These are phyloP conservation scores for Neodiprion lecontei DNA, from an alignment of 1,140 invertebrate genomes.

Conservation along the genomic window DNA sequence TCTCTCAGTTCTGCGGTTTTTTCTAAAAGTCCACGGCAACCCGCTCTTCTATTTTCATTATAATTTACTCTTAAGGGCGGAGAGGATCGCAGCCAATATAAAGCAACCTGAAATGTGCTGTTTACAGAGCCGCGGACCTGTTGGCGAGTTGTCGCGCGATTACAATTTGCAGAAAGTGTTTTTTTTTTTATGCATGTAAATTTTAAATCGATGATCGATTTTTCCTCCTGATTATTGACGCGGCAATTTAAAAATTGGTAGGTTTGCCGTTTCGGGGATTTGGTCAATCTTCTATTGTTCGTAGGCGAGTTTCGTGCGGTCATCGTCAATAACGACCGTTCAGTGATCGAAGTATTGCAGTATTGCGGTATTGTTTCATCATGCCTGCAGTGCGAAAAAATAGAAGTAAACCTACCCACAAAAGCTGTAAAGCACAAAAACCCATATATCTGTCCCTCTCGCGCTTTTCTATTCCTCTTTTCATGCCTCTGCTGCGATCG, in stretches of 20 bases:
- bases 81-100: background rate
- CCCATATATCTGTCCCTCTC: background rate
- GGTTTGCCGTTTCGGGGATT: too few relatives aligned
- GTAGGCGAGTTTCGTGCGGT: too few relatives aligned
- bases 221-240: too few relatives aligned
- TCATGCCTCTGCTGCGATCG: too few relatives aligned
- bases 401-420: background rate
- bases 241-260: too few relatives aligned
- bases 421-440: conserved; percentile 1
- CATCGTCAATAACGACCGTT: too few relatives aligned
- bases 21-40: background rate
- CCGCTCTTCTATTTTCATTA: background rate
- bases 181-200: too few relatives aligned
- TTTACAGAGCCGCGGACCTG: background rate
- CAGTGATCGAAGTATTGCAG: too few relatives aligned
- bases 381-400: background rate
- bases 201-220: too few relatives aligned
- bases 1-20: background rate
- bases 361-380: too few relatives aligned
- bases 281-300: too few relatives aligned
- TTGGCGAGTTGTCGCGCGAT: background rate
- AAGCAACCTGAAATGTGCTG: background rate
- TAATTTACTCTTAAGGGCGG: background rate
- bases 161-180: too few relatives aligned
- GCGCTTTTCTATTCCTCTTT: background rate